Percentiles rank a stretch among this genome's conserved stretches.
Conservation (phyloP, 2,113 vertebrate species). For the Solenodon paradoxus region DNA sequence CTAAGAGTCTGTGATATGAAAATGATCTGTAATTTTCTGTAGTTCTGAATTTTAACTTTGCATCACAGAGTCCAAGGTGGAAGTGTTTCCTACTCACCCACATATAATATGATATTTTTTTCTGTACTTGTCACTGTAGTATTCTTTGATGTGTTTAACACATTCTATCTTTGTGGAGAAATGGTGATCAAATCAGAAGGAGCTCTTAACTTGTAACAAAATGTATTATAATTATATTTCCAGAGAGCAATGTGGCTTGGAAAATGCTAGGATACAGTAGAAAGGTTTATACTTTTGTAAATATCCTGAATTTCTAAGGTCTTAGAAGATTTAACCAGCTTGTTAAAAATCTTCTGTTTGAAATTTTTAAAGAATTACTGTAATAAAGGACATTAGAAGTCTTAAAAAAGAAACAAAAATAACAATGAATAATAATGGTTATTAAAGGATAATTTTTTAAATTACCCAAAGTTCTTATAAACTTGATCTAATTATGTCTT, state of each 20-base stretch:
- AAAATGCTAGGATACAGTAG: neutral
- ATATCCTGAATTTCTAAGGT: neutral
- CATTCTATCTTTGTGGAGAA: neutral
- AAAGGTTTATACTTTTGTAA: constrained; percentile 12
- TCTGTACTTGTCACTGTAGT: neutral
- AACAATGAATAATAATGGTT: neutral
- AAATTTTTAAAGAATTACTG: neutral
- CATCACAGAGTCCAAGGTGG: neutral
- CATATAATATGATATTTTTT: neutral
- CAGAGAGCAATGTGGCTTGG: neutral
- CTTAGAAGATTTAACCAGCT: neutral
- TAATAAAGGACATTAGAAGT: neutral
- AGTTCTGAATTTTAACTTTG: constrained; percentile 16
- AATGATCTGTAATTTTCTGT: neutral
- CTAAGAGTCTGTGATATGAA: neutral
- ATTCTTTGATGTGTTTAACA: neutral
- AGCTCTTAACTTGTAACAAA: neutral
- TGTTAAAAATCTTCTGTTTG: neutral
- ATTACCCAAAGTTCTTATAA: neutral
- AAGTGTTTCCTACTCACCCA: neutral
- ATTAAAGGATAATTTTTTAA: neutral
- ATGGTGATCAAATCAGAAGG: neutral
- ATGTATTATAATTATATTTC: neutral
- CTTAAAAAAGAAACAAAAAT: neutral
- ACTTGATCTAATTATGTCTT: neutral